Evolutionary conservation across 1,140 invertebrate genomes (phyloP), one percentile per base, ranked within the genome.

Genomic region (Eueides isabella): DNA sequence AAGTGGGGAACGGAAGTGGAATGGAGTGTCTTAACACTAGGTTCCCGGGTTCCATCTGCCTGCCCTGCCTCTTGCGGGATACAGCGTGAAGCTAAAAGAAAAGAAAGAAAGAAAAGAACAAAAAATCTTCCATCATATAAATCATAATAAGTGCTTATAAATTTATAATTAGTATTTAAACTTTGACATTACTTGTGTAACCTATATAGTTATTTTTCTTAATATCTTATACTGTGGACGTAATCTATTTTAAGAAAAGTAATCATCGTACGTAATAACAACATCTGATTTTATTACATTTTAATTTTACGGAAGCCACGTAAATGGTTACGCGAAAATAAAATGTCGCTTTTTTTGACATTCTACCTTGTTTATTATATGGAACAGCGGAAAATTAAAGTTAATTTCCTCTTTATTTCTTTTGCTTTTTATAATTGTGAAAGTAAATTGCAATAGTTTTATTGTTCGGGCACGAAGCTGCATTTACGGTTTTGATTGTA

Each of bases 391-490:
- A 29, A 44, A 44, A 67, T 44, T 67, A 30, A 67, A 67, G 41
- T 48, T 67, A 67, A 30, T 67, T 67, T 67, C 65, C 65, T 67
- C 19, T n/a, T 61, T 5, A 26, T 68, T 61, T 31, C 3, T 61
- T 68, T 68, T 28, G 28, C 1, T 26, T 26, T 7, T 0, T 68
- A 28, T 33, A 35, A 68, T 61, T 48, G 14, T 55, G n/a, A 19
- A 30, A 19, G 41, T 67, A 30, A 67, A 67, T 55, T 9, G 41
- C 16, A 23, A 67, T 48, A 67, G 41, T 55, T 19, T 30, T 30
- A 67, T 55, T 30, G 28, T 67, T 31, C n/a, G 19, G n/a, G 2
- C 66, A 31, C 66, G 66, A n/a, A 31, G 28, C 11, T 11, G 14
- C 61, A 38, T 41, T 41, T n/a, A 11, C 11, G 14, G 2, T 3